Base-by-base conservation (phyloP, 2,888 invertebrate genomes). In the Heliothis peltigera region DNA sequence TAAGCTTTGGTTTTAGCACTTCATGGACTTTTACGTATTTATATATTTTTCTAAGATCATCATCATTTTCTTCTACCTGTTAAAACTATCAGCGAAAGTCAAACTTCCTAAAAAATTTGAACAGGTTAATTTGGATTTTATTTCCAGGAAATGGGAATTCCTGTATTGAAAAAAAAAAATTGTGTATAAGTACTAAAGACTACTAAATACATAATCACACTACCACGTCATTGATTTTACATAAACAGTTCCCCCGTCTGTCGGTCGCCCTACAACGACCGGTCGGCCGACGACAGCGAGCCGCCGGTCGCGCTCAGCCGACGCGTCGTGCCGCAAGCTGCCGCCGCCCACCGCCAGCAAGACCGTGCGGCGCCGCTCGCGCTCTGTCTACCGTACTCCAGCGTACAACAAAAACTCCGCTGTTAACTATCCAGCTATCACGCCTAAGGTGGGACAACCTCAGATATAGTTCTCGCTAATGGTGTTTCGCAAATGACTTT, bases 361-460 rank as follows among this genome's bases (percentile, higher is more conserved):
- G 53, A 75, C 75, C 0, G 61, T 43, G 7, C 82, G 89, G 0
- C 87, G 91, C 0, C 90, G 88, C 18, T 91, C 92, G 22, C 88
- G 89, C 63, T 91, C 91, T 74, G 91, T 92, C 4, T 94, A 94
- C 87, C 84, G 86, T 53, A 95, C 95, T 19, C 95, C 95, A 10
- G 90, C 90, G 0, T 92, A 90, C 70, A 92, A 89, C 81, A 93
- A 90, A 86, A 89, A 86, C 47, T 75, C 87, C 0, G 17, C 47
- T 0, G 42, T 76, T 64, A 84, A 71, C 80, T 94, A 92, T 69
- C 94, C 95, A 0, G 85, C 85, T n/a, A 95, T 95, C 64, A 95
- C 95, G 0, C 95, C 95, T 2, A 95, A 95, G 90, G 95, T 94
- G 63, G 62, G n/a, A 1, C 2, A 4, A 44, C 17, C 15, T n/a